A percentile compares a stretch with the other conserved stretches of the same genome.
Evolutionary conservation across 2,113 vertebrate genomes (phyloP).

Genomic region (Petrocephalus zakoni): DNA sequence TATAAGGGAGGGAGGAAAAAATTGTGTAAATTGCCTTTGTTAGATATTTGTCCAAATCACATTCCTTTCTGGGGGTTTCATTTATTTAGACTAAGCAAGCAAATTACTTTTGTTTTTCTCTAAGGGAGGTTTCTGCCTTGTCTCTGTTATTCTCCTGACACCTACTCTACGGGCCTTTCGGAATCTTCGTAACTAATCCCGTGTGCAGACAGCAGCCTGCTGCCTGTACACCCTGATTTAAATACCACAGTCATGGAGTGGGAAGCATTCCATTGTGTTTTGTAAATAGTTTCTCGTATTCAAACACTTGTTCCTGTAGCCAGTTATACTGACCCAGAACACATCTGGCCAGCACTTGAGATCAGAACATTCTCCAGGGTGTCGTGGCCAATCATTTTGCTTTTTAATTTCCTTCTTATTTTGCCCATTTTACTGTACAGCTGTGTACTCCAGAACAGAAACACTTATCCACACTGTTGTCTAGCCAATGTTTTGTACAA

Average conservation of each 20-base stretch:
- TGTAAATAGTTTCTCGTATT: slow-evolving; percentile 67
- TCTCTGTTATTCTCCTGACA: slow-evolving; percentile 11
- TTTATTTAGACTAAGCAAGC: slow-evolving; percentile 22
- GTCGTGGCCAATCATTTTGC: background rate
- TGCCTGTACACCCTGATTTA: slow-evolving; percentile 19
- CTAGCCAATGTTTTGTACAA: slow-evolving; percentile 12
- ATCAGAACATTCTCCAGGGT: slow-evolving; percentile 30
- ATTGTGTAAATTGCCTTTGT: background rate
- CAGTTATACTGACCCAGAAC: slow-evolving; percentile 20
- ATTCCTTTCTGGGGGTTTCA: background rate
- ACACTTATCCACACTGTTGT: background rate
- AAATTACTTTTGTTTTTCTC: slow-evolving; percentile 16
- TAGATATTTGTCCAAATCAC: background rate
- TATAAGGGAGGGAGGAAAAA: background rate
- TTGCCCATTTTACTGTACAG: background rate
- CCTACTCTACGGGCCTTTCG: slow-evolving; percentile 11
- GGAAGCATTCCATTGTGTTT: slow-evolving; percentile 62
- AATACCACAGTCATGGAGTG: slow-evolving; percentile 50
- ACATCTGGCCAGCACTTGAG: slow-evolving; percentile 51
- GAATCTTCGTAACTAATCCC: slow-evolving; percentile 8
- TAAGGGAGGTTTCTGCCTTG: slow-evolving; percentile 14
- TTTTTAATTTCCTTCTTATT: background rate
- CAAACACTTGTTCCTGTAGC: slow-evolving; percentile 38
- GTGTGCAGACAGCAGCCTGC: slow-evolving; percentile 14
- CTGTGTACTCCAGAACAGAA: slow-evolving; percentile 1